Percentiles rank a stretch among this genome's conserved stretches.
Evolutionary conservation across 92 coral and sea anemone species (phyloP).

Genomic region (Galaxea fascicularis): DNA sequence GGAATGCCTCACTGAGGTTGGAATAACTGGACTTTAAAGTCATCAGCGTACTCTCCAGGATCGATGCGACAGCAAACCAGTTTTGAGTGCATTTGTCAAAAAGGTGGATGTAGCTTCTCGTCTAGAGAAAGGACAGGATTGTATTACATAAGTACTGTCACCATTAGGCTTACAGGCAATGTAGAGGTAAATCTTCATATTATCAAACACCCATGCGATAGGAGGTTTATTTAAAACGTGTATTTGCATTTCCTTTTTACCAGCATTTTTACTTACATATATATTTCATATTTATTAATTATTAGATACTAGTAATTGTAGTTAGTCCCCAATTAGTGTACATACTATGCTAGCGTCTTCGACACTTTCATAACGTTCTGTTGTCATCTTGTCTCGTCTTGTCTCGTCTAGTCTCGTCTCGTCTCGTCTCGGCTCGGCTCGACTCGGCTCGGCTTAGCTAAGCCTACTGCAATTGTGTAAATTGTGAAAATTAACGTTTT

Average conservation of each 20-base stretch:
- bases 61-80: slow-evolving; percentile 29
- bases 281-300: slow-evolving; percentile 4
- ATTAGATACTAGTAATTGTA: slow-evolving; percentile 5
- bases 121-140: slow-evolving; percentile 13
- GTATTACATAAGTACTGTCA: slow-evolving; percentile 1
- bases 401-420: too few species aligned
- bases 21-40: not conserved
- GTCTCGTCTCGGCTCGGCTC: too few species aligned
- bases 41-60: slow-evolving; percentile 17
- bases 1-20: slow-evolving; percentile 1
- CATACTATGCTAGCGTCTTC: not conserved
- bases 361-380: not conserved
- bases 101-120: slow-evolving; percentile 31
- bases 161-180: too few species aligned
- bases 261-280: too few species aligned
- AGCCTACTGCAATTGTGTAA: not conserved
- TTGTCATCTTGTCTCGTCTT: too few species aligned
- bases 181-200: too few species aligned
- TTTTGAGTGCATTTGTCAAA: slow-evolving; percentile 24
- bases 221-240: too few species aligned
- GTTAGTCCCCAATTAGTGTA: not conserved
- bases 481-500: not conserved
- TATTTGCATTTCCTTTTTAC: too few species aligned
- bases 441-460: not conserved
- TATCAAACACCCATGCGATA: too few species aligned